Evolutionary conservation across 1,140 invertebrate species (phyloP), one percentile per base, ranked within the genome.

Genomic region (Dolichoris vasculosae): DNA sequence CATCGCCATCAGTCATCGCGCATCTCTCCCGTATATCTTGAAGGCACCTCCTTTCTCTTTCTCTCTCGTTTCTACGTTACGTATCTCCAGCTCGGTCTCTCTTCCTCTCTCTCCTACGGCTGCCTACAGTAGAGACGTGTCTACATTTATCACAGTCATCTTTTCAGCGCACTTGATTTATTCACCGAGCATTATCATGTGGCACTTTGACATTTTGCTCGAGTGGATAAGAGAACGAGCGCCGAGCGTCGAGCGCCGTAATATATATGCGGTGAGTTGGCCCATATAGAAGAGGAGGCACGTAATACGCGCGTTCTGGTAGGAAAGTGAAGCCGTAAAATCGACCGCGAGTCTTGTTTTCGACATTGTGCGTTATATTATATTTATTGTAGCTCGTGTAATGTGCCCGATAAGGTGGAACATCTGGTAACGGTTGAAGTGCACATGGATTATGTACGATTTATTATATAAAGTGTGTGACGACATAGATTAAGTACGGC

Each of bases 121-220:
- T 43, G 69, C 77, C 88, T 88, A 88, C 83, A 35, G 87, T 88
- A n/a, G 67, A 77, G 89, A 91, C 91, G 91, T 91, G 91, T 92
- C 92, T 92, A 92, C 92, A 93, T 93, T 93, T 92, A 93, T 93
- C 92, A 92, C 91, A 91, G 92, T 93, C 92, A 93, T 92, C 92
- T 92, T 93, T 93, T 93, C 92, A 92, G 89, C 92, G 91, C 88
- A 89, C 90, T 91, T 93, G 92, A 93, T 93, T 93, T 93, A 93
- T 93, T 91, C 92, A 87, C 87, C 84, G 89, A 87, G 89, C 89
- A 93, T 93, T 92, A 92, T 92, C 91, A 92, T 90, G 89, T 92
- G 92, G 90, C 92, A 93, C 90, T 92, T 93, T 92, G 92, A 93
- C 92, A 92, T 93, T 92, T 92, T 90, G 91, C 93, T 92, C 91